A percentile compares a stretch with the other conserved stretches of the same genome.
Evolutionary conservation across 2,888 invertebrate genomes (phyloP).

Genomic region (Asteroscopus sphinx): DNA sequence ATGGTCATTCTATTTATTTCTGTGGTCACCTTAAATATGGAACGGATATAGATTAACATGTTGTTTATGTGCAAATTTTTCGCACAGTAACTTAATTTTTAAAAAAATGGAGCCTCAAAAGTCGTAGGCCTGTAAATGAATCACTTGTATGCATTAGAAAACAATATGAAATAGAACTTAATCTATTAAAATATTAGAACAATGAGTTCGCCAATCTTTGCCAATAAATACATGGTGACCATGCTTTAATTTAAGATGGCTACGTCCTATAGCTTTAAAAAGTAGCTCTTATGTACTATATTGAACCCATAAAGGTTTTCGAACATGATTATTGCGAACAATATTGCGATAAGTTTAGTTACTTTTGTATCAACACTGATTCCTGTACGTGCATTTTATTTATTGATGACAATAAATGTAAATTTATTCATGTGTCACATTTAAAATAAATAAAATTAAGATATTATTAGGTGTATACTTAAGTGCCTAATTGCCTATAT

Average conservation of each 20-base stretch:
- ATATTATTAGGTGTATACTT: slow-evolving; percentile 38
- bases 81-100: slow-evolving; percentile 13
- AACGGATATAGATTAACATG: no score
- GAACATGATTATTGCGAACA: slow-evolving; percentile 47
- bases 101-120: slow-evolving; percentile 2
- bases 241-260: slow-evolving; percentile 56
- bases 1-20: no score
- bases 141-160: slow-evolving; percentile 42
- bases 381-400: slow-evolving; percentile 75
- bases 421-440: slow-evolving; percentile 55
- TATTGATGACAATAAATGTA: slow-evolving; percentile 67
- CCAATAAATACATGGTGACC: slow-evolving; percentile 50
- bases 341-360: slow-evolving; percentile 42
- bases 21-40: no score
- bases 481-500: slow-evolving; percentile 49
- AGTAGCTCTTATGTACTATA: slow-evolving; percentile 50
- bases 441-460: slow-evolving; percentile 41
- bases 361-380: slow-evolving; percentile 59
- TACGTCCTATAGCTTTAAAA: slow-evolving; percentile 55
- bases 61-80: slow-evolving; percentile 21
- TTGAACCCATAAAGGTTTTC: slow-evolving; percentile 41
- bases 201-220: slow-evolving; percentile 51
- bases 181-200: slow-evolving; percentile 28
- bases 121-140: slow-evolving; percentile 34
- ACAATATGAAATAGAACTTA: slow-evolving; percentile 42